Evolutionary conservation across 2,797 vertebrate genomes (phyloP).

Genomic region (Pseudochirops cupreus): DNA sequence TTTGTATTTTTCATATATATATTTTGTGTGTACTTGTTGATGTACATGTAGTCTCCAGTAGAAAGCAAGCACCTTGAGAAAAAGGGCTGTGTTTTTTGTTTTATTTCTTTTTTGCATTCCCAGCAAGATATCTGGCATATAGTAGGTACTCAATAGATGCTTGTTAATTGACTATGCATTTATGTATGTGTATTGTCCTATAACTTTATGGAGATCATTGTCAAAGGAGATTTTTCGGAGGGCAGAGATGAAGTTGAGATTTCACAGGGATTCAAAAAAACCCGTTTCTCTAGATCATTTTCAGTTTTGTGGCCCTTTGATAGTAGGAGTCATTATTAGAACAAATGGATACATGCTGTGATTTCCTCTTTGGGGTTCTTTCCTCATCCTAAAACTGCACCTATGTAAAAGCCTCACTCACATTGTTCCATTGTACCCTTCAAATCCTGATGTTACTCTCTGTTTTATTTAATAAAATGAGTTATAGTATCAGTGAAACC

Average conservation of each 20-base stretch:
- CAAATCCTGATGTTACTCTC: neutral
- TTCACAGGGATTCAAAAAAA: neutral
- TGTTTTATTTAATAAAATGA: neutral
- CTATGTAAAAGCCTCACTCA: neutral
- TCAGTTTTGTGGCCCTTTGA: neutral
- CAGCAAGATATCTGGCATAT: neutral
- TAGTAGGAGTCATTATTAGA: neutral
- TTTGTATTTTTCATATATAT: neutral
- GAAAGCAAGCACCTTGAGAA: neutral
- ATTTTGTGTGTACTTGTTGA: neutral
- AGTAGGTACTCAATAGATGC: slow-evolving; percentile 1
- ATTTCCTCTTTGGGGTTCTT: neutral
- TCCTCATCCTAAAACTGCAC: neutral
- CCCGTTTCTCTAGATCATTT: neutral
- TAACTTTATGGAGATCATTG: neutral
- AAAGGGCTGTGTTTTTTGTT: neutral
- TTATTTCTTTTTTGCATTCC: neutral
- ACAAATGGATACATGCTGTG: neutral
- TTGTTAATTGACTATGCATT: neutral
- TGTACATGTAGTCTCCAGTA: neutral
- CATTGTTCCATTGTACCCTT: neutral
- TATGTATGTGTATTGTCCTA: neutral
- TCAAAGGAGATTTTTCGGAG: neutral
- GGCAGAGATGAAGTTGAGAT: neutral
- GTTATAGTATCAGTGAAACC: neutral